A percentile compares a stretch with the other conserved stretches of the same genome.
Evolutionary conservation across 2,113 vertebrate genomes (phyloP).

Genomic region (Laterallus jamaicensis): DNA sequence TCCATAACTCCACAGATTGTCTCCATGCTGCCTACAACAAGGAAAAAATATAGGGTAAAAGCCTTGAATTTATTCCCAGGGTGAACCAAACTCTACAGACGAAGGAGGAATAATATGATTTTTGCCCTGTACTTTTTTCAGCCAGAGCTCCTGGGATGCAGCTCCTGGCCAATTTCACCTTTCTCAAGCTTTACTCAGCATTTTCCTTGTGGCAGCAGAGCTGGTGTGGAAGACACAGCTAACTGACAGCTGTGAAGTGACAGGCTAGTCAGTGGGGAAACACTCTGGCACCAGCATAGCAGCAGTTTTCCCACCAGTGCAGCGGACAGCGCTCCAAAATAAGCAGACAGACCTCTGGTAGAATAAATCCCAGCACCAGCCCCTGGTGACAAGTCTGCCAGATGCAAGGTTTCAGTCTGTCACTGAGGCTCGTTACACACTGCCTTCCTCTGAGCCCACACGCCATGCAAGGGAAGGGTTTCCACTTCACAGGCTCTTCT

Average conservation of each 20-base stretch:
- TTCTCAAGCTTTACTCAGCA: not conserved
- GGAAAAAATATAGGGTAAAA: not conserved
- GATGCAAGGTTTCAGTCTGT: not conserved
- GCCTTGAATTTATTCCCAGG: not conserved
- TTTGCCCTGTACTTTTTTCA: not conserved
- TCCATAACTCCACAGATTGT: not conserved
- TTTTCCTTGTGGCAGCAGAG: not conserved
- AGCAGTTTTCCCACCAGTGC: not conserved
- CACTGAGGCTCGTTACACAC: accelerated
- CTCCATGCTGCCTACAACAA: not conserved
- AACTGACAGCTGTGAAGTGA: not conserved
- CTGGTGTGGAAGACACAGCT: not conserved
- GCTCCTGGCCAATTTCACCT: not conserved
- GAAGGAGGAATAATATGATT: not conserved
- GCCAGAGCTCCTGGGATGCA: not conserved
- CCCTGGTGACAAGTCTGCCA: not conserved
- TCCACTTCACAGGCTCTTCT: not conserved
- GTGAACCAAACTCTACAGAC: accelerated
- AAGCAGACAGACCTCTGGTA: not conserved
- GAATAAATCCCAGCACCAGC: not conserved
- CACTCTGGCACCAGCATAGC: not conserved
- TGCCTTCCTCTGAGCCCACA: not conserved
- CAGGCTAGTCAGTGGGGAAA: not conserved
- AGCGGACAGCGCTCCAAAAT: not conserved
- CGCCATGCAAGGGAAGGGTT: not conserved